Base-by-base conservation (phyloP, 2,113 vertebrate genomes). In the Ptilorrhoa leucosticta region DNA sequence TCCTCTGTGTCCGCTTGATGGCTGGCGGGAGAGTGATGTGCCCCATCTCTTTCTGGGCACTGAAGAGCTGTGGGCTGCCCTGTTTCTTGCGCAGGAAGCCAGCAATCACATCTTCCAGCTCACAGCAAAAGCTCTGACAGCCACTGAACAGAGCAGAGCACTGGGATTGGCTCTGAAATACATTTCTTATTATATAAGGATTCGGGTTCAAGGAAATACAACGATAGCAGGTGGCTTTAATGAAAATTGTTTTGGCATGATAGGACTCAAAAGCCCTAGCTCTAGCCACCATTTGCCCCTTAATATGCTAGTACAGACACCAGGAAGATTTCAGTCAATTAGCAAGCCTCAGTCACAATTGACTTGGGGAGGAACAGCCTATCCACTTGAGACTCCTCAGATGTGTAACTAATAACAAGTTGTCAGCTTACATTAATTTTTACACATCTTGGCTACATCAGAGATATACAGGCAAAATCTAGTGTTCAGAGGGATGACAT, bases 401-500 rank as follows among this genome's bases (percentile, higher is more conserved):
- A 85, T 73, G 39, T 66, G 75, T 79, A 94, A 81, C 72, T 89
- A 93, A 90, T 90, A 94, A 66, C 86, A 86, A 64, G 23, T 83
- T 96, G 80, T 94, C 95, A 91, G 50, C n/a, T 95, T 80, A 83
- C 47, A 93, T 95, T 89, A 94, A 64, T 92, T 91, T 93, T 92
- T 84, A 84, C 85, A 89, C 20, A 33, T 87, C 51, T 71, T 91
- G 82, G 66, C 76, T 85, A 40, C 24, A 64, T 64, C 53, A 45
- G 61, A 90, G 80, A 82, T 27, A 26, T 47, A 85, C 56, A 92
- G 61, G 58, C 72, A 95, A 93, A 95, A 91, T 82, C 66, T 66
- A 80, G 28, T 26, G 13, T 42, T 83, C 73, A 68, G 71, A 82
- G 61, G 72, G 40, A 53, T 47, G 35, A 40, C 39, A 60, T n/a